Evolutionary conservation across 2,888 invertebrate genomes (phyloP), one percentile per base, ranked within the genome.

Genomic region (Platycnemis pennipes): DNA sequence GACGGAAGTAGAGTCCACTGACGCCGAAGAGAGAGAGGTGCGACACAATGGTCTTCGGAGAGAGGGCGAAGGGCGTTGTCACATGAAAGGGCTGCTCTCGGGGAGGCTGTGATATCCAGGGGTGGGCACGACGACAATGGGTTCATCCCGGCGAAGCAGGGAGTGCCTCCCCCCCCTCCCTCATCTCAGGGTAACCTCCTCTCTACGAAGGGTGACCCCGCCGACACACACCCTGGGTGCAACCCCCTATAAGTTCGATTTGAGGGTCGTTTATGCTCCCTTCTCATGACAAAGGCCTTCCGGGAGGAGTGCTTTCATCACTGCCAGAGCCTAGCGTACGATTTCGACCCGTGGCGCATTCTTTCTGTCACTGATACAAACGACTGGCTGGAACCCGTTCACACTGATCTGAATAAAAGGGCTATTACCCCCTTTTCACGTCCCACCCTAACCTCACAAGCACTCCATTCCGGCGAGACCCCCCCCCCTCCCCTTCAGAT

Each of bases 291-390:
- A 91, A 63, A 91, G 45, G 45, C 63, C 91, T 69, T 69, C 56
- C 56, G 89, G 56, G 37, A 42, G 13, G 91, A 63, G 46, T n/a
- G 91, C 91, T 91, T 91, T 91, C 91, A 91, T 91, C 91, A 91
- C 69, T 45, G 91, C 63, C 69, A 69, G 19, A n/a, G 63, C 44
- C 44, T 44, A 42, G 69, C 91, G 42, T 89, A 91, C 91, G 63
- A 69, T 56, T 69, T 63, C 45, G 26, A 63, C 69, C 63, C 45
- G 44, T 44, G 26, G 63, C 69, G 19, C n/a, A 45, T 91, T 89
- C 89, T 89, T 63, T 69, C 91, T 91, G 91, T 69, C 91, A 91
- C 42, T 42, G 45, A 63, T 91, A 91, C 91, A 91, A 91, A 91
- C 91, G 91, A 44, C 91, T 42, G 42, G 56, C 89, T 56, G 89